Conservation (phyloP, 2,797 vertebrate genomes). For the Gallinago stenura region DNA sequence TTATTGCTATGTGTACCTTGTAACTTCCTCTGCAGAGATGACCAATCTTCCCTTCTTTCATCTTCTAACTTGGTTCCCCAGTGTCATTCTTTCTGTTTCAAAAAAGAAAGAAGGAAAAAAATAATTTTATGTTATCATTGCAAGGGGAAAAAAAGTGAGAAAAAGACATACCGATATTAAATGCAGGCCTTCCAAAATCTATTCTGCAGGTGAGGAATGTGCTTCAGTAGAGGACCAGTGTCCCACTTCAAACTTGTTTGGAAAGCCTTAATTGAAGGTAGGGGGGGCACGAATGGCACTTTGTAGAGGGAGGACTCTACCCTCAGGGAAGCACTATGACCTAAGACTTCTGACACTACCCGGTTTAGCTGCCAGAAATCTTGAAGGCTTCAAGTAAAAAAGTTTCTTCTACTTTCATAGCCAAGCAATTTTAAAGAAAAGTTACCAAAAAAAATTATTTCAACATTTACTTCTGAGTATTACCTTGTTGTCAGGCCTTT, state of each 20-base stretch:
- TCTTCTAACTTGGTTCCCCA: not conserved
- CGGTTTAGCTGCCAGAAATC: not conserved
- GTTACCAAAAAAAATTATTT: not conserved
- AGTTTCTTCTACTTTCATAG: not conserved
- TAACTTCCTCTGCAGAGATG: not conserved
- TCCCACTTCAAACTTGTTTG: not conserved
- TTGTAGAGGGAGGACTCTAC: not conserved
- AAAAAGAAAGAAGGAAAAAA: not conserved
- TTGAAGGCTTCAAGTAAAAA: not conserved
- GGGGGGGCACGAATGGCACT: not conserved
- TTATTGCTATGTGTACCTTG: conserved; percentile 23
- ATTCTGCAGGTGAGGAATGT: not conserved
- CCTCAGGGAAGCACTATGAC: not conserved
- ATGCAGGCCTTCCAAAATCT: not conserved
- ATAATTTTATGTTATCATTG: not conserved
- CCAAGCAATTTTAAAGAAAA: not conserved
- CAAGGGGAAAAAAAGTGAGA: not conserved
- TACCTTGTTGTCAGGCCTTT: not conserved
- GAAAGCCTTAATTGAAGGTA: not conserved
- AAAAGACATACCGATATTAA: not conserved
- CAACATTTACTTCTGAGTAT: not conserved
- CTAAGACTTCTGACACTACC: not conserved
- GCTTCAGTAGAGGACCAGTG: not conserved
- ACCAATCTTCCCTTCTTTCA: not conserved
- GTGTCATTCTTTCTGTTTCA: not conserved